phyloP scores from a whole-genome alignment of 1,140 invertebrate genomes.

The Mesaphorura yosii region DNA sequence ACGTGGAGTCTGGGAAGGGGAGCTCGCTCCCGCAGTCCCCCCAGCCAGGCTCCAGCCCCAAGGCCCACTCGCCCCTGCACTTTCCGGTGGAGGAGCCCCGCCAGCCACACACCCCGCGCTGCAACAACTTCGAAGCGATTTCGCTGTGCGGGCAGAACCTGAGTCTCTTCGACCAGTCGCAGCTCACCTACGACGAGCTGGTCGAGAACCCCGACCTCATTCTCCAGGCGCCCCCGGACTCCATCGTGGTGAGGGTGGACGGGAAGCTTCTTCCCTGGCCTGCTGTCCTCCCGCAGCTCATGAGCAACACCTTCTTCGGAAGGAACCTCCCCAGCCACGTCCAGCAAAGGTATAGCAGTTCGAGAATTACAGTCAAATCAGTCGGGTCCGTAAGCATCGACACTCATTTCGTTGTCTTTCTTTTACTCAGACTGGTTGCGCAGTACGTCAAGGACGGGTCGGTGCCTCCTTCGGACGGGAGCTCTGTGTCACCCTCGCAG shows the following conservation, averaged over 20 bases:
- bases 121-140: conserved; percentile 43
- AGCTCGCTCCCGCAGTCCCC: conserved; percentile 87
- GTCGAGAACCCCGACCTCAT: conserved; percentile 60
- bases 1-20: conserved; percentile 88
- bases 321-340: conserved; percentile 53
- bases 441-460: conserved; percentile 25
- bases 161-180: conserved; percentile 57
- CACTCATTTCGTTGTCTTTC: no score
- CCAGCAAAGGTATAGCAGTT: conserved; percentile 17
- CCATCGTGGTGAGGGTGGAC: conserved; percentile 70
- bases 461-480: background rate
- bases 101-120: background rate
- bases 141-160: conserved; percentile 63
- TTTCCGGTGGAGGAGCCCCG: conserved; percentile 20
- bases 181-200: conserved; percentile 72
- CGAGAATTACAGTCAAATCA: no score
- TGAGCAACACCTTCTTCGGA: conserved; percentile 70
- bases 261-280: conserved; percentile 81
- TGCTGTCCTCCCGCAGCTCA: conserved; percentile 71
- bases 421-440: conserved; percentile 25
- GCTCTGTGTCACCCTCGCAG: no score
- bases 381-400: no score
- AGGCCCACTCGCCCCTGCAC: conserved; percentile 7
- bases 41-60: conserved; percentile 25
- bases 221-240: conserved; percentile 59